Conservation (phyloP, 2,797 vertebrate species). For the Amblyraja radiata region DNA sequence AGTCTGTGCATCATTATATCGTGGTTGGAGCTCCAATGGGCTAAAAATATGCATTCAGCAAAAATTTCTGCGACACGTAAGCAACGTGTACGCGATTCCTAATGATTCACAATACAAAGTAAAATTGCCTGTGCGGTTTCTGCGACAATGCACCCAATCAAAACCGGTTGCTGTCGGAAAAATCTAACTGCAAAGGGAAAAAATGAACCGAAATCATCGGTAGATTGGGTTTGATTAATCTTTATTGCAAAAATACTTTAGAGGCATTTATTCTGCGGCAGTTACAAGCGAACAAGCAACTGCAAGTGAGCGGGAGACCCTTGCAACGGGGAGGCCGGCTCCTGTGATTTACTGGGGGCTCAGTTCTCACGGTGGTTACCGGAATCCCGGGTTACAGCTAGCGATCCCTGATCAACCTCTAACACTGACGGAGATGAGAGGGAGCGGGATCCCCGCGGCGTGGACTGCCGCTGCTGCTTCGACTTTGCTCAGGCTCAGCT, state of each 20-base stretch:
- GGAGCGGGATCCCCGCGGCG: too few species aligned
- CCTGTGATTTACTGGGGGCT: neutral
- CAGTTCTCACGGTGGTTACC: neutral
- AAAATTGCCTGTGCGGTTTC: neutral
- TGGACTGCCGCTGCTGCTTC: too few species aligned
- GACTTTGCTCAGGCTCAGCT: too few species aligned
- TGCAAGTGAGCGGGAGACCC: neutral
- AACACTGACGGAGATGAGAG: neutral
- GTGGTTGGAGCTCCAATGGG: neutral
- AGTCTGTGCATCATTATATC: neutral
- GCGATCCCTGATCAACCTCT: too few species aligned
- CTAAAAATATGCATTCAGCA: neutral
- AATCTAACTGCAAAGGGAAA: neutral
- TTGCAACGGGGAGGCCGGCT: neutral
- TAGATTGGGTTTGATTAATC: neutral
- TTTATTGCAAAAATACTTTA: neutral
- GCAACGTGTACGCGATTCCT: neutral
- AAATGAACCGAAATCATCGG: neutral
- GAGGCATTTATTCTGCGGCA: neutral
- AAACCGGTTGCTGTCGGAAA: too few species aligned
- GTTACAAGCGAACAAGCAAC: neutral
- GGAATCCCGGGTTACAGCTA: neutral
- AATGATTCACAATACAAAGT: neutral
- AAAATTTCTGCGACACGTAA: constrained; percentile 1
- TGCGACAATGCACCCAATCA: neutral